Percentiles rank a stretch among this genome's conserved stretches.
These are phyloP conservation scores for Cloeon dipterum DNA, from an alignment of 2,888 invertebrate species.

Conservation along the genomic window DNA sequence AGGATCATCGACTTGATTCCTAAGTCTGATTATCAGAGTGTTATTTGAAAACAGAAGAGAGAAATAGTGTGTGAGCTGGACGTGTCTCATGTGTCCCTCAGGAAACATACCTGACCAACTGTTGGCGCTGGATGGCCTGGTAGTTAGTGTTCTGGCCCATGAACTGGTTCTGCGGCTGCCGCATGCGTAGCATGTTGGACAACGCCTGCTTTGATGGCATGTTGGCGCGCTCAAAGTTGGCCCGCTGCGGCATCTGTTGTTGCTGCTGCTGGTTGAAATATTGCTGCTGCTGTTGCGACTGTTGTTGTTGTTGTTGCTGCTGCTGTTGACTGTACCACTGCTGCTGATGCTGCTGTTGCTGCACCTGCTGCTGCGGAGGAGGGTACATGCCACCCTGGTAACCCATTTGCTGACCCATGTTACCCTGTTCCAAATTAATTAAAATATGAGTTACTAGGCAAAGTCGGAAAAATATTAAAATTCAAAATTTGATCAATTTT, in stretches of 20 bases:
- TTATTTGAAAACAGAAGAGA: background rate
- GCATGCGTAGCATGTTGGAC: constrained; percentile 59
- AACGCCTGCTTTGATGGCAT: constrained; percentile 63
- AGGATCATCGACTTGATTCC: background rate
- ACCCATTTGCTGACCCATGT: background rate
- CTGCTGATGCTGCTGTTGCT: constrained; percentile 21
- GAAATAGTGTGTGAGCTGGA: background rate
- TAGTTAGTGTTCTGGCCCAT: constrained; percentile 17
- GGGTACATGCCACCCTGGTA: background rate
- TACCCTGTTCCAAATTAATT: no score
- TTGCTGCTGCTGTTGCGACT: constrained; percentile 16
- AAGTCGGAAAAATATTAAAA: no score
- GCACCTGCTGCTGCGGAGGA: constrained; percentile 20
- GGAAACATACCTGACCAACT: constrained; percentile 19
- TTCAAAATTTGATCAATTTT: no score
- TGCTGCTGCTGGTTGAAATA: background rate
- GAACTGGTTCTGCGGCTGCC: constrained; percentile 34
- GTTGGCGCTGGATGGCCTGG: constrained; percentile 19
- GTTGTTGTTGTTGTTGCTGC: constrained; percentile 13
- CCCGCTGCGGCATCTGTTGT: constrained; percentile 13
- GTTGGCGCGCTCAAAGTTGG: constrained; percentile 23
- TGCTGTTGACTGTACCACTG: constrained; percentile 21
- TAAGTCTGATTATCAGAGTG: background rate
- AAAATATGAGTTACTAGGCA: no score
- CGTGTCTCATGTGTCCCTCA: background rate